Base-by-base conservation (phyloP, 2,797 vertebrate species). In the Saxicola maurus region DNA sequence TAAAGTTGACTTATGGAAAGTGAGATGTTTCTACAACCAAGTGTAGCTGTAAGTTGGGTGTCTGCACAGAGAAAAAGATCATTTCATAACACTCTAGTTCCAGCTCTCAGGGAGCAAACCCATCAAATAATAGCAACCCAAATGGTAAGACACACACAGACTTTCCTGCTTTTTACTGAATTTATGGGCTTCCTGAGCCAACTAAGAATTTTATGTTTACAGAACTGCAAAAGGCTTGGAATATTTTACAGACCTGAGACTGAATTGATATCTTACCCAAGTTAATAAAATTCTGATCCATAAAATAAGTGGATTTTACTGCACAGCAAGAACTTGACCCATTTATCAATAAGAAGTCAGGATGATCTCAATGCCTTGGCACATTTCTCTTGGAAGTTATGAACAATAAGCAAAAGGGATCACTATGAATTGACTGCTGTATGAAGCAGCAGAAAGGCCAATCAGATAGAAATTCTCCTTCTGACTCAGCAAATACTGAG, bases 161-260 rank as follows among this genome's bases (percentile, higher is more conserved):
- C n/a, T 92, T 93, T 49, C 48, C 79, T 62, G 18, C 55, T 81
- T 69, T 85, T 89, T 62, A 60, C 30, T 81, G 52, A 64, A 93
- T 94, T 75, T 82, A 85, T 88, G 57, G 48, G n/a, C 17, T 91
- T 93, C 61, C 61, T 67, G 38, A 86, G 91, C 68, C 90, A 92
- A 48, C 57, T 61, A 51, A 51, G n/a, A 61, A 51, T 57, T 75
- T 82, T 67, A 21, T 55, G 38, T 80, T 91, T 93, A 91, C 86
- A 80, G 75, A 86, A 88, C 67, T 68, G 49, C 78, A 85, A 68
- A 95, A 86, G 46, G 15, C 28, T 77, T 74, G 61, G 72, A 85
- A 85, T 49, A 20, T 77, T 86, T 90, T 88, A 74, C 51, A 79
- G 65, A 48, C 45, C 38, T 79, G 84, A 84, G 40, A 78, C 37